These are phyloP conservation scores for Drosophila lutescens DNA, from an alignment of 2,888 invertebrate genomes.

Conservation along the genomic window DNA sequence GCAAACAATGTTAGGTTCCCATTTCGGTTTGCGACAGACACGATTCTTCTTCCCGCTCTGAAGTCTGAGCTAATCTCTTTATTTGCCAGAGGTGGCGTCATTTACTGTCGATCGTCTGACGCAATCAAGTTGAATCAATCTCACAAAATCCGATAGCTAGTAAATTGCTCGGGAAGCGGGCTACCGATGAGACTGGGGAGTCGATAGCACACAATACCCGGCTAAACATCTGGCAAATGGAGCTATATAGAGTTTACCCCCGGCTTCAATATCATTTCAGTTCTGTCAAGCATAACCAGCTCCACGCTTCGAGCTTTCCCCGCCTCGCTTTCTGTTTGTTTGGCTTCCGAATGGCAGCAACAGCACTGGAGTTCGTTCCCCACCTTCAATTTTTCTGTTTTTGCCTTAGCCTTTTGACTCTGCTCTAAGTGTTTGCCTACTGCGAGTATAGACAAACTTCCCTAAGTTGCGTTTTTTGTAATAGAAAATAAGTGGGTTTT, in stretches of 20 bases:
- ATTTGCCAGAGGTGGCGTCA: constrained; percentile 25
- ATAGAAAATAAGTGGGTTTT: background rate
- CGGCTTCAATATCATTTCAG: constrained; percentile 3
- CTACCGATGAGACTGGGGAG: background rate
- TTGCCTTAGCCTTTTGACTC: constrained; percentile 43
- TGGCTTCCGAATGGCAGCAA: constrained; percentile 63
- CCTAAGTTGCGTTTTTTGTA: background rate
- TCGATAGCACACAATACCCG: background rate
- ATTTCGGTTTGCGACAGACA: background rate
- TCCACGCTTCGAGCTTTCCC: constrained; percentile 3
- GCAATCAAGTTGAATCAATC: constrained; percentile 35
- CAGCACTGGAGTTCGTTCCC: constrained; percentile 26
- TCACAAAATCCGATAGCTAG: constrained; percentile 9
- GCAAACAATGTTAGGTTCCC: background rate
- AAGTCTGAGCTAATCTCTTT: constrained; percentile 23
- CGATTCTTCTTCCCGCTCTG: background rate
- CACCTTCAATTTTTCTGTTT: constrained; percentile 17
- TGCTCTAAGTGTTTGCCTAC: constrained; percentile 63
- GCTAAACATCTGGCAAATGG: constrained; percentile 32
- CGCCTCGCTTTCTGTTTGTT: constrained; percentile 54
- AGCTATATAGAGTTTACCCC: constrained; percentile 20
- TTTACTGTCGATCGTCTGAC: constrained; percentile 18
- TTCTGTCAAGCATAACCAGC: constrained; percentile 34
- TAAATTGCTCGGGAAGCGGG: constrained; percentile 12
- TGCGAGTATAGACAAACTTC: constrained; percentile 5